A percentile compares a stretch with the other conserved stretches of the same genome.
These are phyloP conservation scores for Pangasius mekongensis DNA, from an alignment of 2,797 vertebrate genomes.

Conservation along the genomic window DNA sequence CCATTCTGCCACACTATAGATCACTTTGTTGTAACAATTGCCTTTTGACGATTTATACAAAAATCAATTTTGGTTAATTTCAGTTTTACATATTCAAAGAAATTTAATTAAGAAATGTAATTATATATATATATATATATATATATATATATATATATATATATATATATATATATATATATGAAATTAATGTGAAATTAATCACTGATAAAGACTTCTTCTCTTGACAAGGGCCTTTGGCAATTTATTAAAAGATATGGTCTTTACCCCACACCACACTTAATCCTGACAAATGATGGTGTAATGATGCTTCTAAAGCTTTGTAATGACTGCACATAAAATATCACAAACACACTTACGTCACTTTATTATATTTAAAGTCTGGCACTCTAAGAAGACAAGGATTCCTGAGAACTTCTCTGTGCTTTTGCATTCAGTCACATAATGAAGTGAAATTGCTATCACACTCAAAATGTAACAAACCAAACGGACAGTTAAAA, in stretches of 20 bases:
- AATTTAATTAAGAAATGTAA: background rate
- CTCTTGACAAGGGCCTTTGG: background rate
- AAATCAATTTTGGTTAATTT: background rate
- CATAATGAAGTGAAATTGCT: background rate
- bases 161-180: too few relatives aligned
- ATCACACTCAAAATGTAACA: background rate
- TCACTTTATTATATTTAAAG: constrained; percentile 10
- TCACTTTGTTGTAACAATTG: background rate
- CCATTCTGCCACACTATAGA: background rate
- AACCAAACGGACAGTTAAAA: background rate
- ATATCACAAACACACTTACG: background rate
- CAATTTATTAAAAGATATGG: background rate
- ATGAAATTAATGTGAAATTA: constrained; percentile 14
- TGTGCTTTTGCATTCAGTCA: background rate
- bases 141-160: too few relatives aligned
- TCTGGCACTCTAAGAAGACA: background rate
- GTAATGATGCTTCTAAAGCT: background rate
- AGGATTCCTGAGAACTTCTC: background rate
- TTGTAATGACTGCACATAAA: background rate
- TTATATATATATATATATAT: too few relatives aligned
- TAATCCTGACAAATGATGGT: background rate
- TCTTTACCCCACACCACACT: background rate
- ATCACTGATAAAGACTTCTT: background rate
- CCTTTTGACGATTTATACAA: background rate
- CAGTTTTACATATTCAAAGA: background rate